These are phyloP conservation scores for Phycodurus eques DNA, from an alignment of 2,113 vertebrate species.

Conservation along the genomic window DNA sequence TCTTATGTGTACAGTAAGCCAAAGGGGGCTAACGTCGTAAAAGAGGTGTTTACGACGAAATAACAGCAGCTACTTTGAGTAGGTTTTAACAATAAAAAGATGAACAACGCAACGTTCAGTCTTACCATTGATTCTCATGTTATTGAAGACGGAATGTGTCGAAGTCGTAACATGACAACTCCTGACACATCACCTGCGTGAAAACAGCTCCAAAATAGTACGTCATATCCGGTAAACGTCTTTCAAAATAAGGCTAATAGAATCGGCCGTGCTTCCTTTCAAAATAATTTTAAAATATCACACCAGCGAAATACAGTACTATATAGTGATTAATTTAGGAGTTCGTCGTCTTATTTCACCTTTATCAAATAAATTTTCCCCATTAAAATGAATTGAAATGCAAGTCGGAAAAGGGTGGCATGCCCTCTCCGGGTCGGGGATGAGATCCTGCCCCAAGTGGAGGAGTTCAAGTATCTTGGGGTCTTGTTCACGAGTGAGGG, in stretches of 20 bases:
- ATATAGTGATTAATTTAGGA: background rate
- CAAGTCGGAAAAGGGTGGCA: no score
- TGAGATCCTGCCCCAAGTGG: no score
- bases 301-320: background rate
- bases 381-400: no score
- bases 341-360: background rate
- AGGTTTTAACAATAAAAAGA: background rate
- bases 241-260: slow-evolving; percentile 24
- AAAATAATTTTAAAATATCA: background rate
- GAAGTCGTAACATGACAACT: background rate
- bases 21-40: background rate
- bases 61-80: background rate
- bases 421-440: no score
- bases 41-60: background rate
- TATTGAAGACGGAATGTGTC: slow-evolving; percentile 2
- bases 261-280: background rate
- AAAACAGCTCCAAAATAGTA: background rate
- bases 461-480: no score
- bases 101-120: background rate
- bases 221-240: slow-evolving; percentile 17
- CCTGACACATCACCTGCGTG: background rate
- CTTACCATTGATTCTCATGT: slow-evolving; percentile 1
- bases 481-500: no score
- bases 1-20: background rate
- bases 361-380: no score